phyloP scores from a whole-genome alignment of 1,140 invertebrate genomes.

The Microvelia longipes region DNA sequence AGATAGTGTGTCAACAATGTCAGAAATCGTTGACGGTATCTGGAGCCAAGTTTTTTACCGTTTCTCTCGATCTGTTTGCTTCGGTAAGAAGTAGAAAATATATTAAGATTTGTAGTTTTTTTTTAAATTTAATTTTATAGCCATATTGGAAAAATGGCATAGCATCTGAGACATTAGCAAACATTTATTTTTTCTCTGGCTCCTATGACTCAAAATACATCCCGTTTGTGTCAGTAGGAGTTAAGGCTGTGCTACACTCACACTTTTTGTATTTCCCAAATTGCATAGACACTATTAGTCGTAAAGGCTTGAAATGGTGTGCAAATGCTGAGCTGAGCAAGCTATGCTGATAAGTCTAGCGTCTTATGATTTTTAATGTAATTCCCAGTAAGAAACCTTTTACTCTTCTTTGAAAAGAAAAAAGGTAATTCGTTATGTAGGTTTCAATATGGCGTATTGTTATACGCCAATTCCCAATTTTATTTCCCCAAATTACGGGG shows the following conservation, averaged over 20 bases:
- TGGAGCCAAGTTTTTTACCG: constrained; percentile 72
- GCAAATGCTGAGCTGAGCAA: no score
- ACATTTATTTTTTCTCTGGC: neutral
- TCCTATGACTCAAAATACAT: neutral
- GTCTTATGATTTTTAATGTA: no score
- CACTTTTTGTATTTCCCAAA: neutral
- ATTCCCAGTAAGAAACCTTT: no score
- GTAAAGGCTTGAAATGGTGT: no score
- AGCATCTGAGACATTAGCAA: neutral
- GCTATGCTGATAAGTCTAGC: no score
- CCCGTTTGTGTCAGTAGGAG: neutral
- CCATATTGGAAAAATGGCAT: neutral
- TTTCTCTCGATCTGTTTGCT: constrained; percentile 68
- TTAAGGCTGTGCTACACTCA: neutral
- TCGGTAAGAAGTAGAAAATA: constrained; percentile 41
- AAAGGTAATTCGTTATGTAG: no score
- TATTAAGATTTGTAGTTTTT: neutral
- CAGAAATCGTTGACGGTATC: constrained; percentile 74
- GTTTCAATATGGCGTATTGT: no score
- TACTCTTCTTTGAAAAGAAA: no score
- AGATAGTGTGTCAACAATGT: constrained; percentile 78
- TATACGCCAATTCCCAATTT: no score
- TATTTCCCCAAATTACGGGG: no score
- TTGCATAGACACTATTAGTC: no score
- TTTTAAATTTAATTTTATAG: neutral